A percentile compares a stretch with the other conserved stretches of the same genome.
These are phyloP conservation scores for Anagrus nilaparvatae DNA, from an alignment of 1,140 invertebrate genomes.

Conservation along the genomic window DNA sequence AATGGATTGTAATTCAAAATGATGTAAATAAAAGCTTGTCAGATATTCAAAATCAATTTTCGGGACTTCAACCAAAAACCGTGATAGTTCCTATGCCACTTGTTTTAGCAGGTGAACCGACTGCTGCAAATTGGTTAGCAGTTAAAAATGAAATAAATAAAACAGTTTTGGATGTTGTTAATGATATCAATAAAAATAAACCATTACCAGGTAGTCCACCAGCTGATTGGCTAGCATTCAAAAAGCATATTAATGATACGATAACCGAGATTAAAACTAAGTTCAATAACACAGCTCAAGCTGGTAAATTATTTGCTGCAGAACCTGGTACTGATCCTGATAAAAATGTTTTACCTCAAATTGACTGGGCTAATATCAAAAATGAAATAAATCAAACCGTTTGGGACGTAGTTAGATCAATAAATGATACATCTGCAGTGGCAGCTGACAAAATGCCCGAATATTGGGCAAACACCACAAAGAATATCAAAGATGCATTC, in stretches of 20 bases:
- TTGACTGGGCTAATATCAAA: conserved; percentile 10
- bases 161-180: conserved; percentile 8
- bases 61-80: conserved; percentile 2
- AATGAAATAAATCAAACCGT: conserved; percentile 11
- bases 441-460: background rate
- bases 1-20: conserved; percentile 18
- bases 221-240: conserved; percentile 15
- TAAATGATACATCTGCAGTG: background rate
- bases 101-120: background rate
- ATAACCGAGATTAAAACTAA: conserved; percentile 20
- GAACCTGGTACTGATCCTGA: background rate
- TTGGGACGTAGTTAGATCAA: conserved; percentile 5
- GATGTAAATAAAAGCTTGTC: conserved; percentile 17
- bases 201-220: background rate
- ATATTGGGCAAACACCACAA: conserved; percentile 14
- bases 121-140: conserved; percentile 10
- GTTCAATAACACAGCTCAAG: no score
- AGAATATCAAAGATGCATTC: conserved; percentile 17
- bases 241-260: conserved; percentile 16
- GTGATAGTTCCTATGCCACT: no score
- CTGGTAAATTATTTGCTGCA: background rate
- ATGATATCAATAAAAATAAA: background rate
- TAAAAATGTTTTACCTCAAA: background rate
- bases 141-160: conserved; percentile 16
- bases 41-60: conserved; percentile 16